phyloP scores from a whole-genome alignment of 2,797 vertebrate species.

The Luscinia luscinia region DNA sequence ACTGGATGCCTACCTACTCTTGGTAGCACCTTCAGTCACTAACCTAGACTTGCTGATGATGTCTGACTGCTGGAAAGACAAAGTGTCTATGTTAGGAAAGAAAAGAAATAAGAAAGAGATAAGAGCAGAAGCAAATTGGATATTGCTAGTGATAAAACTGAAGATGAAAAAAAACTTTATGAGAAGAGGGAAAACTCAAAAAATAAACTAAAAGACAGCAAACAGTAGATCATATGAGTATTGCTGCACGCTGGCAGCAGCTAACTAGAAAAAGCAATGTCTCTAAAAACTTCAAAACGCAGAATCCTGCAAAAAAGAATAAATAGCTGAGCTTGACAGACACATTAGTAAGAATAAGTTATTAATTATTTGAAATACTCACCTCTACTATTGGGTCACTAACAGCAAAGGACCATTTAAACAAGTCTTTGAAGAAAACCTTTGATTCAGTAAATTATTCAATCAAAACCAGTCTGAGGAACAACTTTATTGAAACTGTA shows the following conservation, averaged over 20 bases:
- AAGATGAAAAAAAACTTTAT: background rate
- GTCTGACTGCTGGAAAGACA: background rate
- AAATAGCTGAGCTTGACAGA: background rate
- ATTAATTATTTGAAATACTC: background rate
- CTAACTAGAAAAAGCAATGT: background rate
- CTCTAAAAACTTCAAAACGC: background rate
- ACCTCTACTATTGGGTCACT: background rate
- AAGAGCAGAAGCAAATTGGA: background rate
- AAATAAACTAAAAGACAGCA: background rate
- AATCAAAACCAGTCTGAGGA: constrained; percentile 47
- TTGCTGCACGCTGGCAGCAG: background rate
- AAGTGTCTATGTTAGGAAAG: background rate
- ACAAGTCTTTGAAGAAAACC: background rate
- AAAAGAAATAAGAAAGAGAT: background rate
- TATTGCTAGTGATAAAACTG: background rate
- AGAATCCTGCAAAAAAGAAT: background rate
- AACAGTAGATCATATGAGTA: background rate
- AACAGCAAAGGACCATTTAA: background rate
- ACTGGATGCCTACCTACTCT: background rate
- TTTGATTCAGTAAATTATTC: constrained; percentile 46
- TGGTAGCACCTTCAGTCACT: background rate
- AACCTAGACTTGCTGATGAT: background rate
- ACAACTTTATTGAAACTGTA: constrained; percentile 46
- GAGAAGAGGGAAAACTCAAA: background rate
- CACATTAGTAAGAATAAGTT: background rate